phyloP scores from a whole-genome alignment of 1,140 invertebrate species.

The Pseudomyrmex concolor region DNA sequence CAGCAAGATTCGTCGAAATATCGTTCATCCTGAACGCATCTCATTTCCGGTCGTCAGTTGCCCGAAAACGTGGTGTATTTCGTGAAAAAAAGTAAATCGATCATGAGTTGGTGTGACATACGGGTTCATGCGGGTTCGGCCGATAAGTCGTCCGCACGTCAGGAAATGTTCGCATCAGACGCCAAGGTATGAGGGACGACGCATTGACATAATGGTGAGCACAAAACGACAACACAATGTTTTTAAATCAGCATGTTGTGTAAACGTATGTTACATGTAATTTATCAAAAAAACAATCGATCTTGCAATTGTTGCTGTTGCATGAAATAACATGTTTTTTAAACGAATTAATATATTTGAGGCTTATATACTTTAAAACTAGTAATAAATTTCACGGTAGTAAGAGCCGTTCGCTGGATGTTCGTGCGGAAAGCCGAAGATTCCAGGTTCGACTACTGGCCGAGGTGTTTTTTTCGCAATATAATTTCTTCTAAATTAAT shows the following conservation, averaged over 20 bases:
- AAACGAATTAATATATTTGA: too few species aligned
- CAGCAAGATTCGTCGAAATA: constrained; percentile 37
- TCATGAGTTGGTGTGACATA: constrained; percentile 69
- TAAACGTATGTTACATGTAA: background rate
- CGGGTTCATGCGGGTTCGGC: constrained; percentile 36
- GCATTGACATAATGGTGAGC: constrained; percentile 78
- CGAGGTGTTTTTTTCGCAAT: too few species aligned
- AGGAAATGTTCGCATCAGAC: constrained; percentile 66
- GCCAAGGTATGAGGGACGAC: constrained; percentile 77
- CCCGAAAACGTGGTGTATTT: constrained; percentile 28
- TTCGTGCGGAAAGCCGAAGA: too few species aligned
- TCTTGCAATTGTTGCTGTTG: background rate
- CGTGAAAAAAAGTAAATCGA: constrained; percentile 58
- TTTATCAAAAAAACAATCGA: background rate
- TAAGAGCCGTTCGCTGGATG: too few species aligned
- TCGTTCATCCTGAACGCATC: constrained; percentile 32
- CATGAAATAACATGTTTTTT: too few species aligned
- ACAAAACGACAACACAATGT: background rate
- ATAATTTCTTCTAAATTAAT: too few species aligned
- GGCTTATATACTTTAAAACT: too few species aligned
- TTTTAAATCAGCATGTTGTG: background rate
- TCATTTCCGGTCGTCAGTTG: constrained; percentile 36
- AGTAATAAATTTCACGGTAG: too few species aligned
- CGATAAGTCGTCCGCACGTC: constrained; percentile 50
- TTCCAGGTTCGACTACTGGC: too few species aligned